Conservation (phyloP, 2,888 invertebrate genomes). For the Bursaphelenchus okinawaensis region DNA sequence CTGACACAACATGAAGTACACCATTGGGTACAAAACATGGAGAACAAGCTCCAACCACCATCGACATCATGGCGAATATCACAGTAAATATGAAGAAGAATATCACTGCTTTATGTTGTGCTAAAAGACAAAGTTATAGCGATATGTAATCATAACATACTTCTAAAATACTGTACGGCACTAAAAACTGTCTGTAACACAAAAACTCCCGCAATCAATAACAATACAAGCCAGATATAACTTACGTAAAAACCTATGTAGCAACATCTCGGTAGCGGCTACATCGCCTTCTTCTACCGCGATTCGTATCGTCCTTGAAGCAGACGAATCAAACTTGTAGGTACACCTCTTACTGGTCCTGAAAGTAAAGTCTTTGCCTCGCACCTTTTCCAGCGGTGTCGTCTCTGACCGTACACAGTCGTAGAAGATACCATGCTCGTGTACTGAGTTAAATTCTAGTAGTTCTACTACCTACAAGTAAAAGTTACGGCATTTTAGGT, state of each 20-base stretch:
- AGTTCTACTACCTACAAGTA: constrained; percentile 29
- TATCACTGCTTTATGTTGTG: constrained; percentile 38
- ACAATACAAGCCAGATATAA: too few species aligned
- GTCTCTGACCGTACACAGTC: constrained; percentile 36
- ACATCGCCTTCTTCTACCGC: constrained; percentile 31
- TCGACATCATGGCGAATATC: constrained; percentile 31
- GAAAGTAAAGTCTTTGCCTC: constrained; percentile 13
- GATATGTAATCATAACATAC: too few species aligned
- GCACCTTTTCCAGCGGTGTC: constrained; percentile 20
- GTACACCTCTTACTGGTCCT: background rate
- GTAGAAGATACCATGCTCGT: constrained; percentile 38
- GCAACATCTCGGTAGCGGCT: constrained; percentile 27
- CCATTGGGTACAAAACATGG: constrained; percentile 36
- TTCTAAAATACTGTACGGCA: too few species aligned
- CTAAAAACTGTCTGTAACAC: too few species aligned
- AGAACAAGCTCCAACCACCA: constrained; percentile 36
- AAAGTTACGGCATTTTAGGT: background rate
- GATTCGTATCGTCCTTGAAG: constrained; percentile 13
- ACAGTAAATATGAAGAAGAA: constrained; percentile 34
- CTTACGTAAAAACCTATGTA: constrained; percentile 21
- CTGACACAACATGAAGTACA: constrained; percentile 31
- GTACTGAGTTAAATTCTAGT: constrained; percentile 28
- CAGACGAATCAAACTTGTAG: constrained; percentile 25
- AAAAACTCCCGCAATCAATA: too few species aligned
- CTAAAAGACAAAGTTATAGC: constrained; percentile 17